Evolutionary conservation across 2,888 invertebrate species (phyloP), one percentile per base, ranked within the genome.

Genomic region (Sesia bembeciformis): DNA sequence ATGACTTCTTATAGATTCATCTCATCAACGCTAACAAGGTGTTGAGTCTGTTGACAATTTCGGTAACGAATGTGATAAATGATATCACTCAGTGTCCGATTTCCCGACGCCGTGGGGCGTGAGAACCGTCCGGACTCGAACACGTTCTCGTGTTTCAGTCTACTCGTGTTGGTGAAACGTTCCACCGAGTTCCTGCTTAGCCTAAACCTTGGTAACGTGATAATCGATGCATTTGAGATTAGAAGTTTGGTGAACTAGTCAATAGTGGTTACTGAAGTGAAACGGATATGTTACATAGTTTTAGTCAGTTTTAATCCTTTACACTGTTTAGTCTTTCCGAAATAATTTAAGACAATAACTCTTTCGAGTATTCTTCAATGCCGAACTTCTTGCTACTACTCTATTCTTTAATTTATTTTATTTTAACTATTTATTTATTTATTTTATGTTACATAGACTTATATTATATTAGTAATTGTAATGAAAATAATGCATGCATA

Each of bases 51-150:
- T 4, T 46, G 46, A 46, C 46, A 46, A 70, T 74, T 77, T 79
- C 65, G 66, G 76, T 74, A 74, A 76, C 68, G 72, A 74, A 69
- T 70, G 66, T 79, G 82, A 77, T 79, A 83, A 79, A 82, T 77
- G 81, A 84, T 80, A 81, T 72, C 63, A 63, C 66, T 39, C 60
- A 70, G 76, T 76, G 67, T 82, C 67, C 56, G 65, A 70, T 81
- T 77, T 73, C 76, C 62, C 66, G 64, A 57, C 63, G 66, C 66
- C 64, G 60, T 58, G 65, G 62, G 67, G 71, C 80, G 81, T 83
- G 83, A 79, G 82, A 84, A 82, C 68, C 62, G 64, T 67, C 67
- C 67, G 69, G 70, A 60, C 72, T 77, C 68, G 69, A 68, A 64
- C 67, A 63, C 65, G 56, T 65, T 72, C 73, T 84, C 74, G 63